Evolutionary conservation across 2,113 vertebrate genomes (phyloP).

Genomic region (Rhinopomastus cyanomelas): DNA sequence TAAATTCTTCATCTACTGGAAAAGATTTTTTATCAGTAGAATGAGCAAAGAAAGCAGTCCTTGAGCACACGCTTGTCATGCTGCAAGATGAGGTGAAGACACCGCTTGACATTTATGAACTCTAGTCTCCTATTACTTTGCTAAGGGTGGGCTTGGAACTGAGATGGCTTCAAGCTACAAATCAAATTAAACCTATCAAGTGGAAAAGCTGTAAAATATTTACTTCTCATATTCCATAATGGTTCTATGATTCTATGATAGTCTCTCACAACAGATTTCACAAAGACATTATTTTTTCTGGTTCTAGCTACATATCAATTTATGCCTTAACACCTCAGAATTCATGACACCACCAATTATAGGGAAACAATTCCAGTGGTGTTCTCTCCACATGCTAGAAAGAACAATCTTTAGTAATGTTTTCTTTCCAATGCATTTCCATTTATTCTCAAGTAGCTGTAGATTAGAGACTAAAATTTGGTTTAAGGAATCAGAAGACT

Average conservation of each 20-base stretch:
- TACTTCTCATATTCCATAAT: not conserved
- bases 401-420: not conserved
- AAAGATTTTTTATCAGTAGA: not conserved
- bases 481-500: not conserved
- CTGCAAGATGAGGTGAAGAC: slow-evolving; percentile 32
- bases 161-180: not conserved
- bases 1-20: not conserved
- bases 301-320: not conserved
- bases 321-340: not conserved
- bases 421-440: not conserved
- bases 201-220: not conserved
- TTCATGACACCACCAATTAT: not conserved
- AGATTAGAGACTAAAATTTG: not conserved
- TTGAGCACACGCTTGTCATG: not conserved
- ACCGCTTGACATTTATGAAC: slow-evolving; percentile 45
- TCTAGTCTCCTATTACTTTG: slow-evolving; percentile 13
- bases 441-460: not conserved
- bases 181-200: slow-evolving; percentile 44
- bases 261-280: not conserved
- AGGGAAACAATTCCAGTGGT: not conserved
- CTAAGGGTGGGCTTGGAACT: slow-evolving; percentile 2
- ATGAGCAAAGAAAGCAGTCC: not conserved
- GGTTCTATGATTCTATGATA: no score
- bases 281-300: not conserved
- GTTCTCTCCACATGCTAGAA: not conserved